A percentile compares a stretch with the other conserved stretches of the same genome.
phyloP scores from a whole-genome alignment of 2,113 vertebrate genomes.

The Lepisosteus oculatus region DNA sequence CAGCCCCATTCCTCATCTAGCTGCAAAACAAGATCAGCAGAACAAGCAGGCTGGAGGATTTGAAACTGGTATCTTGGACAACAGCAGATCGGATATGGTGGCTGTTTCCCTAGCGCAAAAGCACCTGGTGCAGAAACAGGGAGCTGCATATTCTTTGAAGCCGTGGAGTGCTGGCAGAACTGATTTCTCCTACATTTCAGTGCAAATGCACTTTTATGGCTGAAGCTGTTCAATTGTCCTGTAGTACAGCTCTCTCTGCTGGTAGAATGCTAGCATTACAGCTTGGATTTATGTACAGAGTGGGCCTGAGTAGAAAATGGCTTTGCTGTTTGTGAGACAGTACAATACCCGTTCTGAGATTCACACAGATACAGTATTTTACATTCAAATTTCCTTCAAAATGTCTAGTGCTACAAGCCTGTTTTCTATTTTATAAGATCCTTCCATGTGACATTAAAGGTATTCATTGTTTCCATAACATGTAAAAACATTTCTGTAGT shows the following conservation, averaged over 20 bases:
- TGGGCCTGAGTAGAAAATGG: constrained; percentile 58
- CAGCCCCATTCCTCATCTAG: no score
- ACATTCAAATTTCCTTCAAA: constrained; percentile 6
- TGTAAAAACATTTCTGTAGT: no score
- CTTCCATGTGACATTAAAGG: no score
- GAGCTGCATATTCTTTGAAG: constrained; percentile 22
- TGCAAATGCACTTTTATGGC: constrained; percentile 46
- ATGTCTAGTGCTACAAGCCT: constrained; percentile 7
- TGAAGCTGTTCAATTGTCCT: constrained; percentile 31
- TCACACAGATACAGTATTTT: background rate
- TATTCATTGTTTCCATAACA: no score
- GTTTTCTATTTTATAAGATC: no score
- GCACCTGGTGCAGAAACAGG: constrained; percentile 14
- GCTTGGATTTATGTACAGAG: constrained; percentile 34
- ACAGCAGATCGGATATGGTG: background rate
- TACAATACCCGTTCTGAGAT: constrained; percentile 19
- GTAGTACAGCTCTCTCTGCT: constrained; percentile 51
- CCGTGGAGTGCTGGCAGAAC: constrained; percentile 24
- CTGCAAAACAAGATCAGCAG: no score
- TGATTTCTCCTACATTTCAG: constrained; percentile 33
- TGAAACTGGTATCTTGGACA: background rate
- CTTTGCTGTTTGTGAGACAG: constrained; percentile 27
- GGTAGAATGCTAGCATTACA: constrained; percentile 45
- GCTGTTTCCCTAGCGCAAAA: constrained; percentile 15
- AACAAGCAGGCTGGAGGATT: no score